phyloP scores from a whole-genome alignment of 2,888 invertebrate genomes.

The Troglohyphantes excavatus region DNA sequence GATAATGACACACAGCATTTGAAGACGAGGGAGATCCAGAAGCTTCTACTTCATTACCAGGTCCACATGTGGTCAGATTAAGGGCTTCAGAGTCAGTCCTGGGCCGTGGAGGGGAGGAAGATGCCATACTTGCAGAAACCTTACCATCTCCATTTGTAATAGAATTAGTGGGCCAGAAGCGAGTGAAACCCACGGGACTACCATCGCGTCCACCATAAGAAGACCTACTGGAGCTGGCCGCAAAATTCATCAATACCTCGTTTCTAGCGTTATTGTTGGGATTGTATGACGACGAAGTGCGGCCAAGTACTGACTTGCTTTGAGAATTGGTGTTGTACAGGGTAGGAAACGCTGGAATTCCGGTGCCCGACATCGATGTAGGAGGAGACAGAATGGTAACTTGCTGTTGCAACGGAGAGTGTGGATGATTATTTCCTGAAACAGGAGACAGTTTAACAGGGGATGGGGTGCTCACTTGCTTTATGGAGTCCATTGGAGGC shows the following conservation, averaged over 20 bases:
- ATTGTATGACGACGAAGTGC: slow-evolving; percentile 37
- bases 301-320: slow-evolving; percentile 24
- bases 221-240: slow-evolving; percentile 53
- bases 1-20: neutral
- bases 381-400: slow-evolving; percentile 39
- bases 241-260: slow-evolving; percentile 48
- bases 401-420: slow-evolving; percentile 35
- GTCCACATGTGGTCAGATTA: slow-evolving; percentile 67
- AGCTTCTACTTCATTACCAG: slow-evolving; percentile 24
- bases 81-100: slow-evolving; percentile 76
- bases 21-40: slow-evolving; percentile 37
- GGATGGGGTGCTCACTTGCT: slow-evolving; percentile 52
- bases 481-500: slow-evolving; percentile 39
- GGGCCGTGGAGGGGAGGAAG: slow-evolving; percentile 43
- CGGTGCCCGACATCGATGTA: slow-evolving; percentile 25
- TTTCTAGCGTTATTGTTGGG: slow-evolving; percentile 38
- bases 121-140: slow-evolving; percentile 14
- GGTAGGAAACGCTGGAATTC: slow-evolving; percentile 46
- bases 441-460: slow-evolving; percentile 61
- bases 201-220: slow-evolving; percentile 46
- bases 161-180: slow-evolving; percentile 51
- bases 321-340: slow-evolving; percentile 48
- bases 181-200: slow-evolving; percentile 59
- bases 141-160: slow-evolving; percentile 49
- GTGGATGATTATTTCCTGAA: slow-evolving; percentile 45